Percentiles rank a stretch among this genome's conserved stretches.
These are phyloP conservation scores for Leucosticte australis DNA, from an alignment of 2,113 vertebrate genomes.

Conservation along the genomic window DNA sequence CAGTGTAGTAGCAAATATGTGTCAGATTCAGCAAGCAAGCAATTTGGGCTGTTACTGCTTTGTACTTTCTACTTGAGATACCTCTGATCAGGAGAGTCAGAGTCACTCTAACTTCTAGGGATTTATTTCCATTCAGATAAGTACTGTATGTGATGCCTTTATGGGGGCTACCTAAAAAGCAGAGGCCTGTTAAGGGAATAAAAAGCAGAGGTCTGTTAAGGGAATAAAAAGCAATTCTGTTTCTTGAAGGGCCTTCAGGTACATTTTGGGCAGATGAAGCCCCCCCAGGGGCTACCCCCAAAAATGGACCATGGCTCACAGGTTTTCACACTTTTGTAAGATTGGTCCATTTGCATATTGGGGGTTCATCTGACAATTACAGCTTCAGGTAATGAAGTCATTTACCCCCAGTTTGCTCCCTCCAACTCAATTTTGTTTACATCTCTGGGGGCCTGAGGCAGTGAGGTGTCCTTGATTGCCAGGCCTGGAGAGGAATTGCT, in stretches of 20 bases:
- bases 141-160: background rate
- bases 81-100: background rate
- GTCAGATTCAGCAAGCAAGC: background rate
- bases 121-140: background rate
- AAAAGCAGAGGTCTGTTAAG: background rate
- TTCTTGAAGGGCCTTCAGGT: background rate
- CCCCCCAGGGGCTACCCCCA: too few species aligned
- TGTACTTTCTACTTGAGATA: background rate
- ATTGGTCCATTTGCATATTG: background rate
- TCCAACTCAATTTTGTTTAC: background rate
- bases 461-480: background rate
- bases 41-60: background rate
- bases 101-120: background rate
- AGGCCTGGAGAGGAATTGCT: background rate
- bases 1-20: background rate
- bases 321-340: background rate
- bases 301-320: fast-evolving
- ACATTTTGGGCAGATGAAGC: too few species aligned
- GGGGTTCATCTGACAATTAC: background rate
- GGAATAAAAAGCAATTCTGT: background rate
- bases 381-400: background rate
- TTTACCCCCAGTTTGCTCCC: background rate
- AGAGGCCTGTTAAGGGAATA: background rate
- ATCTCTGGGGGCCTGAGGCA: fast-evolving
- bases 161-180: background rate